Evolutionary conservation across 2,113 vertebrate species (phyloP).

Genomic region (Hemiscyllium ocellatum): DNA sequence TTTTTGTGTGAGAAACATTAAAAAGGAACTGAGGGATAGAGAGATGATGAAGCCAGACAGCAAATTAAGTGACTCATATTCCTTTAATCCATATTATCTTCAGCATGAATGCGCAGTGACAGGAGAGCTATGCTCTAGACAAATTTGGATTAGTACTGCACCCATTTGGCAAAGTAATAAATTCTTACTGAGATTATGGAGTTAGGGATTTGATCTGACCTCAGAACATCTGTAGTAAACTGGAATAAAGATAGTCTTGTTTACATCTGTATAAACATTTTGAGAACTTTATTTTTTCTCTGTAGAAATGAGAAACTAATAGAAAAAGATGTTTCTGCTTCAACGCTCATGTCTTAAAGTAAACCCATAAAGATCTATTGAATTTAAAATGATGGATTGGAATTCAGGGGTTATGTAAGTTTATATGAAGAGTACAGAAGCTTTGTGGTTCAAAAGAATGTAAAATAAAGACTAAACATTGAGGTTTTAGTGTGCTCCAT

Average conservation of each 20-base stretch:
- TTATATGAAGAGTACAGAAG: neutral
- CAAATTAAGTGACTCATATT: neutral
- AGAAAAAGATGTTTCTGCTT: constrained; percentile 9
- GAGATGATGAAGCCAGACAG: neutral
- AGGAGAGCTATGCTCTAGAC: neutral
- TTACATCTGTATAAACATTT: neutral
- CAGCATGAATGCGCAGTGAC: neutral
- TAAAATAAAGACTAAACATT: constrained; percentile 11
- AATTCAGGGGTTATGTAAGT: neutral
- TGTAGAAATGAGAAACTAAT: neutral
- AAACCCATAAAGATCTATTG: neutral
- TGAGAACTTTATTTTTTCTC: neutral
- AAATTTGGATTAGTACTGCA: neutral
- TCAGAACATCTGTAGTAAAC: neutral
- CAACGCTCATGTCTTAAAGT: neutral
- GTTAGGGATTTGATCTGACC: neutral
- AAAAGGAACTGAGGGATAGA: neutral
- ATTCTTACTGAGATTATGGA: neutral
- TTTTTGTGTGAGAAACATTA: neutral
- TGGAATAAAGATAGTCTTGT: neutral
- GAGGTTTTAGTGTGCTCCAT: neutral
- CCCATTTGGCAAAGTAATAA: neutral
- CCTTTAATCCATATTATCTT: neutral
- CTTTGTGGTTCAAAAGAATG: neutral
- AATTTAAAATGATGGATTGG: neutral